Base-by-base conservation (phyloP, 1,140 invertebrate genomes). In the Zaprionus gabonicus region DNA sequence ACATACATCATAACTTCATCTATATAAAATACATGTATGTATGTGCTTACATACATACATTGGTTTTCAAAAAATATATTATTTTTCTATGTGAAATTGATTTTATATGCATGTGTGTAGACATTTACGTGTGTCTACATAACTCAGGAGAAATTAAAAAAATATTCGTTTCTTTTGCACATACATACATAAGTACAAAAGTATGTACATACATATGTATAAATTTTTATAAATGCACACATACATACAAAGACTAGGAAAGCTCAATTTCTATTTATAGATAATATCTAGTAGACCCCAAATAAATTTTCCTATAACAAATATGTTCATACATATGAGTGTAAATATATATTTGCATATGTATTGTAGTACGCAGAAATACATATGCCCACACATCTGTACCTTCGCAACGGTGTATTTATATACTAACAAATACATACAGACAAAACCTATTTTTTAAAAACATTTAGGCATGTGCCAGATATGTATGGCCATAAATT, bases 221-320 rank as follows among this genome's bases (percentile, higher is more conserved):
- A 20, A 27, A 5, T 44, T 23, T 46, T 28, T 17, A 5, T 64
- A 56, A 46, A 58, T 72, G 38, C 53, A 44, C 62, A 53, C 31
- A 49, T 59, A 34, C 31, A 28, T 27, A 56, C 23, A 31, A 20
- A 25, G 56, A 15, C 58, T 62, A 62, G 13, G 38, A 82, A 63
- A 88, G 83, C 83, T 84, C 56, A 87, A 79, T 34, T 72, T 80
- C 85, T 87, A 87, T 87, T 87, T 87, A 76, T 87, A 87, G 83
- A 60, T 59, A 78, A 83, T 81, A 75, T 75, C 72, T 74, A 70
- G 53, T 57, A 58, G 44, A 58, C 59, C 62, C 72, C 13, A 75
- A 75, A 66, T 66, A 60, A 64, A 70, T 70, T 53, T 70, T 58
- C 34, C 34, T 34, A 51, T 62, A 59, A 69, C 31, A 62, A 62